Evolutionary conservation across 2,888 invertebrate species (phyloP).

Genomic region (Netelia inedita): DNA sequence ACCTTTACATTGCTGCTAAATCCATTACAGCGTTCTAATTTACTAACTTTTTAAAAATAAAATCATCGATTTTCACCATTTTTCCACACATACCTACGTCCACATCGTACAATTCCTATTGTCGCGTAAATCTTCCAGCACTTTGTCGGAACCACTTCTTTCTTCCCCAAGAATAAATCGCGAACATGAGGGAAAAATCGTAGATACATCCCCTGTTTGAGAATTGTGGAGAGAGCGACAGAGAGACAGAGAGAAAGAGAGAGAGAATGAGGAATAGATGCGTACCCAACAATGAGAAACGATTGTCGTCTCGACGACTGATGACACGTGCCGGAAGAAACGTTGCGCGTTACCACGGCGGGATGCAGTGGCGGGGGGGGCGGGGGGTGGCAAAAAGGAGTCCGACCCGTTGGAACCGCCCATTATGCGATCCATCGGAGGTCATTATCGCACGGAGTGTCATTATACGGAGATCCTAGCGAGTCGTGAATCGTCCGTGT

Average conservation of each 20-base stretch:
- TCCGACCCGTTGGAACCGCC: slow-evolving; percentile 54
- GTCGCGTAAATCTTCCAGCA: not conserved
- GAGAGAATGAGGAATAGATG: slow-evolving; percentile 36
- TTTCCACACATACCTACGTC: no score
- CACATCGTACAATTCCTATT: no score
- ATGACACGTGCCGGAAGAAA: slow-evolving; percentile 70
- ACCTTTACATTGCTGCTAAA: no score
- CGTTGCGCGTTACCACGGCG: slow-evolving; percentile 53
- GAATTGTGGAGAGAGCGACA: not conserved
- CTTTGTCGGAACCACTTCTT: slow-evolving; percentile 2
- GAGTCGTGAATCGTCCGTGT: slow-evolving; percentile 32
- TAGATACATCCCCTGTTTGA: no score
- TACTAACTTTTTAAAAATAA: no score
- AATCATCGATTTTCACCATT: no score
- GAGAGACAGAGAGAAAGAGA: not conserved
- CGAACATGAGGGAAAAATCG: no score
- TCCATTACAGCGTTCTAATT: no score
- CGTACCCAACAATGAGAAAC: slow-evolving; percentile 66
- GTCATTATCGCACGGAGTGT: slow-evolving; percentile 67
- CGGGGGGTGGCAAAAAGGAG: slow-evolving; percentile 19
- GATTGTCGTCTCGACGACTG: slow-evolving; percentile 54
- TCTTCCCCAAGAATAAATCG: slow-evolving; percentile 1
- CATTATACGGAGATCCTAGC: slow-evolving; percentile 57
- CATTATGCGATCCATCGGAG: slow-evolving; percentile 69
- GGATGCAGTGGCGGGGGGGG: slow-evolving; percentile 6